Conservation (phyloP, 2,113 vertebrate species). For the Myotis lucifugus region DNA sequence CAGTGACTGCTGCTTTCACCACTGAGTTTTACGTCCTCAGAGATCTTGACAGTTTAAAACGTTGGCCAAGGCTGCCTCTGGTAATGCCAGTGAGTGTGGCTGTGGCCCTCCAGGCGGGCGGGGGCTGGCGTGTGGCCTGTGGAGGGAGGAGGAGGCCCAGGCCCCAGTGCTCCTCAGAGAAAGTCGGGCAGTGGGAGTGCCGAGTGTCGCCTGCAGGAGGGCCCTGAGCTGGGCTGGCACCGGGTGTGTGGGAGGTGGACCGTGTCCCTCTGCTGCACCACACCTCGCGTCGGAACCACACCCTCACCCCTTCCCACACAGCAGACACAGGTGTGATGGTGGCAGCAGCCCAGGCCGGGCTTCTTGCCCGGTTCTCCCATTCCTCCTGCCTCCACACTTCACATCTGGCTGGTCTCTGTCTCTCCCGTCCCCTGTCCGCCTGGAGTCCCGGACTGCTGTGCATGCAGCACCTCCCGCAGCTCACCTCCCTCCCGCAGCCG, state of each 20-base stretch:
- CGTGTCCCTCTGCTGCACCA: background rate
- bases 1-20: background rate
- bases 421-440: background rate
- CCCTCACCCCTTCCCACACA: background rate
- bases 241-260: background rate
- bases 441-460: background rate
- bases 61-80: background rate
- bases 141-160: background rate
- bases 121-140: background rate
- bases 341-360: background rate
- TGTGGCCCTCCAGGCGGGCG: too few species aligned
- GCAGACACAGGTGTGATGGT: background rate
- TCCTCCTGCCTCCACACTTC: background rate
- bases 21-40: background rate
- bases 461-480: background rate
- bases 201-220: background rate
- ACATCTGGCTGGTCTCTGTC: background rate
- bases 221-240: background rate
- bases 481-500: background rate
- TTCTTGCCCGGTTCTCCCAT: background rate
- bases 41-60: background rate
- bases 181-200: background rate
- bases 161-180: background rate
- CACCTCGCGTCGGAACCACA: too few species aligned
- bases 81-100: fast-evolving